Evolutionary conservation across 2,888 invertebrate species (phyloP).

Genomic region (Dendrolimus houi): DNA sequence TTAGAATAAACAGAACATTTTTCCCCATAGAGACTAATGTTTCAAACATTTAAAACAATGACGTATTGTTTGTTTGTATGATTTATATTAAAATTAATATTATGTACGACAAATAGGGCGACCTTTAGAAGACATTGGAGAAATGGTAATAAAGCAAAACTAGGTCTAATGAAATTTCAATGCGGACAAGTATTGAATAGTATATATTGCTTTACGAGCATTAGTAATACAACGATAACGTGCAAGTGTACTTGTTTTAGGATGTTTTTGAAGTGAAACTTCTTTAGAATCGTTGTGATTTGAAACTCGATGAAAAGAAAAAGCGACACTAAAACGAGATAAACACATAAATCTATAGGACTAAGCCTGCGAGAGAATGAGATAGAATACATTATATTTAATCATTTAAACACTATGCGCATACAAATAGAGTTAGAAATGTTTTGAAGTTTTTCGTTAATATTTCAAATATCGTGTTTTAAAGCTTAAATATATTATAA

Average conservation of each 20-base stretch:
- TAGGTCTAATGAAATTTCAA: slow-evolving; percentile 58
- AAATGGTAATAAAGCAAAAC: slow-evolving; percentile 49
- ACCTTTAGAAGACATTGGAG: slow-evolving; percentile 49
- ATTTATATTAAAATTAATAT: neutral
- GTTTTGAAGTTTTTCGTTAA: no score
- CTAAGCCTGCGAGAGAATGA: no score
- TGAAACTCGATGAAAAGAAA: no score
- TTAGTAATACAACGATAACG: neutral
- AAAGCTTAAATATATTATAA: no score
- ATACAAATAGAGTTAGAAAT: no score
- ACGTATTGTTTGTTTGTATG: neutral
- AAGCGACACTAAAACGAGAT: no score
- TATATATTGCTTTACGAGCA: neutral
- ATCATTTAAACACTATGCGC: no score
- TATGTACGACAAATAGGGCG: neutral
- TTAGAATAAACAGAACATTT: neutral
- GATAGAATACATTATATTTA: no score
- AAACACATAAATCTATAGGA: no score
- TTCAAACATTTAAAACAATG: neutral
- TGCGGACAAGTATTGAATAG: slow-evolving; percentile 14
- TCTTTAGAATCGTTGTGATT: no score
- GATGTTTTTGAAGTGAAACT: no score
- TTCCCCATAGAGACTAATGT: neutral
- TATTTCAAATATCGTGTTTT: no score
- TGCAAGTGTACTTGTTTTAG: neutral